phyloP scores from a whole-genome alignment of 2,888 invertebrate species.

The Oxyteleia sp. region DNA sequence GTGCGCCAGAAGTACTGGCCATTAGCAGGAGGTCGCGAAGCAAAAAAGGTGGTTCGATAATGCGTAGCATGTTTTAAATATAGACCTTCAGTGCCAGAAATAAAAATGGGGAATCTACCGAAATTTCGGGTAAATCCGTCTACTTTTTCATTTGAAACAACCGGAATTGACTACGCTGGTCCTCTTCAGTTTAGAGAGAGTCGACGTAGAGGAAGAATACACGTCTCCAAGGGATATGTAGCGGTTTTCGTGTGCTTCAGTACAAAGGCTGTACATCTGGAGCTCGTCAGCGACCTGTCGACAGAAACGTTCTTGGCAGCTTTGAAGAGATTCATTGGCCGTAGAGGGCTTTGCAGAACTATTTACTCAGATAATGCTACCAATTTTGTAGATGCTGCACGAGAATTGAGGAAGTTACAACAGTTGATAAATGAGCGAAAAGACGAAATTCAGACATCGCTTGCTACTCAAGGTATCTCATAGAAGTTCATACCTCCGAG shows the following conservation, averaged over 20 bases:
- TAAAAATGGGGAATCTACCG: constrained; percentile 53
- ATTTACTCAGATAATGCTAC: too few relatives aligned
- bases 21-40: too few relatives aligned
- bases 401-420: constrained; percentile 57
- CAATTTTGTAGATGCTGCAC: too few relatives aligned
- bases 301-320: too few relatives aligned
- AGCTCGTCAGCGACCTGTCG: too few relatives aligned
- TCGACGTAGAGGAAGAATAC: constrained; percentile 48
- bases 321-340: too few relatives aligned
- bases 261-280: too few relatives aligned
- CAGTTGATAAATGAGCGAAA: neutral
- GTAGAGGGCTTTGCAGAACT: too few relatives aligned
- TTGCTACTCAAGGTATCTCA: neutral
- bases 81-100: neutral
- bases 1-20: too few relatives aligned
- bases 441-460: too few relatives aligned
- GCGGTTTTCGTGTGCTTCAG: too few relatives aligned
- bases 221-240: too few relatives aligned
- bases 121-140: constrained; percentile 15
- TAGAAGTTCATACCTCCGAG: constrained; percentile 22
- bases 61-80: constrained; percentile 14
- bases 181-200: constrained; percentile 63
- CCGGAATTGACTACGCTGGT: constrained; percentile 54
- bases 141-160: constrained; percentile 32
- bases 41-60: neutral